Base-by-base conservation (phyloP, 1,140 invertebrate genomes). In the Penaeus japonicus region DNA sequence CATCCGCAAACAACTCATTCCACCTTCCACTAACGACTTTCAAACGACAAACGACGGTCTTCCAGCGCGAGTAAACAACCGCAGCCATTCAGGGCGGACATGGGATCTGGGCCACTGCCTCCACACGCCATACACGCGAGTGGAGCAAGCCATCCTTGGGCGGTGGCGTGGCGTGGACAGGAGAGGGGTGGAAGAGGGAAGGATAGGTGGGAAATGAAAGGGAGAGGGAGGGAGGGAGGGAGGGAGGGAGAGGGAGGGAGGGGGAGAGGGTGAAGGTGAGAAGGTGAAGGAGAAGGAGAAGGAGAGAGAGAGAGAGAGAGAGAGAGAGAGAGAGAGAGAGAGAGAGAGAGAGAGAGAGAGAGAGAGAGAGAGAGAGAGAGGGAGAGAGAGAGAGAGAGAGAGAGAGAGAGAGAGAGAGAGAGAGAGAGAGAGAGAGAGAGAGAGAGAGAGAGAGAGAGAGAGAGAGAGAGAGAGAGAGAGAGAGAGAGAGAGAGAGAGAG, bases 281-380 rank as follows among this genome's bases (percentile, higher is more conserved):
- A n/a, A 59, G 57, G n/a, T 15, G 57, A 59, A n/a, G 57, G n/a
- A 59, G 57, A n/a, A 59, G n/a, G n/a, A n/a, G n/a, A n/a, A n/a
- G 57, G n/a, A n/a, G 57, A 59, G n/a, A n/a, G n/a, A 59, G 57
- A 54, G 47, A 24, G 17, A 54, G 47, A 54, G 32, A 53, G 47
- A 54, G 35, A 80, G 47, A 47, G 32, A 80, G 78, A 80, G 32
- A 80, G 78, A 80, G 32, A 80, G 78, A 80, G 32, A 80, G 78
- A 80, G 32, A 80, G 78, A 80, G 32, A 53, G 78, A 80, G 78
- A 80, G 78, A 80, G 78, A 80, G 32, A 80, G 78, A 80, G 35
- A 80, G 35, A 80, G 78, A 53, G 35, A 80, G 35, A 80, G 32
- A 80, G 47, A 7, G 3, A 12, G 53, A 57, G 27, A 81, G 53